Percentiles rank a stretch among this genome's conserved stretches.
Conservation (phyloP, 64 coral and sea anemone species). For the Catalaphyllia jardinei region DNA sequence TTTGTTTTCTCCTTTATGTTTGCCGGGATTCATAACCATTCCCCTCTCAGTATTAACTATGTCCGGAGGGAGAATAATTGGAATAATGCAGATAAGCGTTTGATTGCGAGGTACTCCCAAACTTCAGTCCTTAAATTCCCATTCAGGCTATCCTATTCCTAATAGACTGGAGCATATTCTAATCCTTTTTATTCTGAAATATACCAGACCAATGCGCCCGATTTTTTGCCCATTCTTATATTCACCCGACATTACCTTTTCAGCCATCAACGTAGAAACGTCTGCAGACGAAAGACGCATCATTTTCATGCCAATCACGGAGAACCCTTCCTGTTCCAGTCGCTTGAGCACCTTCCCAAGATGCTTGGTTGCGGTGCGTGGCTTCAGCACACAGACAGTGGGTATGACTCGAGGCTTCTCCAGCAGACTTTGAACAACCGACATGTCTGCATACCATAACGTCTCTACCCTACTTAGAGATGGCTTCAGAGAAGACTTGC, state of each 20-base stretch:
- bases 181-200: too few species aligned
- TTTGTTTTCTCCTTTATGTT: too few species aligned
- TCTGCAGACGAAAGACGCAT: conserved; percentile 18
- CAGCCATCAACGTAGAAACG: background rate
- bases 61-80: too few species aligned
- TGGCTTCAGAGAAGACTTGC: conserved; percentile 38
- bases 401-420: conserved; percentile 69
- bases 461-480: conserved; percentile 50
- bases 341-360: conserved; percentile 82
- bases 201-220: too few species aligned
- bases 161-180: too few species aligned
- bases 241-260: background rate
- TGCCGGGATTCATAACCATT: too few species aligned
- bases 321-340: conserved; percentile 78
- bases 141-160: too few species aligned
- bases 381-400: conserved; percentile 83
- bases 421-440: conserved; percentile 69
- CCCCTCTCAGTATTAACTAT: too few species aligned
- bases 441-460: conserved; percentile 34
- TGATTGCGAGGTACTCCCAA: too few species aligned
- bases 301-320: conserved; percentile 71
- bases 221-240: too few species aligned
- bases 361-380: conserved; percentile 67
- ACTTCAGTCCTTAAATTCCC: too few species aligned
- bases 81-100: too few species aligned